Conservation (phyloP, 2,113 vertebrate species). For the Mellivora capensis region DNA sequence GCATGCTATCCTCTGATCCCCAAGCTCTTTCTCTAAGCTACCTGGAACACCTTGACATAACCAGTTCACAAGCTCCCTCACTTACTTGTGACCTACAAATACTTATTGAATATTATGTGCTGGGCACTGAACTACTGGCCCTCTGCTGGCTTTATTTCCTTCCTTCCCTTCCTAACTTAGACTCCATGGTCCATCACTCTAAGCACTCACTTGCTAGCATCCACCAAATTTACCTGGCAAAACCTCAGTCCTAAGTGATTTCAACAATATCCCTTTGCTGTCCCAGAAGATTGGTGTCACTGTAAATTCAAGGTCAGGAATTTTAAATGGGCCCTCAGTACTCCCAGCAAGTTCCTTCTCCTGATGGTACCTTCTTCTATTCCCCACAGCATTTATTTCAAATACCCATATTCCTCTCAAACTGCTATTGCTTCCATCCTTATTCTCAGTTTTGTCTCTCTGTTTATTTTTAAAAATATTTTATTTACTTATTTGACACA, state of each 20-base stretch:
- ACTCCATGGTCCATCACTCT: background rate
- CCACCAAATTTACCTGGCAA: slow-evolving; percentile 36
- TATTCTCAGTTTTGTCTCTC: background rate
- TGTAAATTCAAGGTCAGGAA: slow-evolving; percentile 51
- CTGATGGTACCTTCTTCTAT: background rate
- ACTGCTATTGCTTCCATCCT: background rate
- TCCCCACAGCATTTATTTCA: background rate
- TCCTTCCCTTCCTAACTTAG: background rate
- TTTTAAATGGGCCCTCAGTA: background rate
- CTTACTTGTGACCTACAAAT: background rate
- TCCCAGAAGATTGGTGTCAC: background rate
- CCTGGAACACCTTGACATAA: background rate
- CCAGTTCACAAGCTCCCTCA: background rate
- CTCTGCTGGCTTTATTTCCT: background rate
- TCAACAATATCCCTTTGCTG: background rate
- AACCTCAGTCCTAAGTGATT: background rate
- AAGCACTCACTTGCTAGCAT: background rate
- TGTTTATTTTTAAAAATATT: background rate
- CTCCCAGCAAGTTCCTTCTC: slow-evolving; percentile 21
- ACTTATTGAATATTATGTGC: background rate
- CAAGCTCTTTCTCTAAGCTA: background rate
- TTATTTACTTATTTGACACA: no score
- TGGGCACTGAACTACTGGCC: background rate
- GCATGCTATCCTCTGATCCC: background rate
- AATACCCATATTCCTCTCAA: background rate